Conservation (phyloP, 2,113 vertebrate genomes). For the Thermophis baileyi region DNA sequence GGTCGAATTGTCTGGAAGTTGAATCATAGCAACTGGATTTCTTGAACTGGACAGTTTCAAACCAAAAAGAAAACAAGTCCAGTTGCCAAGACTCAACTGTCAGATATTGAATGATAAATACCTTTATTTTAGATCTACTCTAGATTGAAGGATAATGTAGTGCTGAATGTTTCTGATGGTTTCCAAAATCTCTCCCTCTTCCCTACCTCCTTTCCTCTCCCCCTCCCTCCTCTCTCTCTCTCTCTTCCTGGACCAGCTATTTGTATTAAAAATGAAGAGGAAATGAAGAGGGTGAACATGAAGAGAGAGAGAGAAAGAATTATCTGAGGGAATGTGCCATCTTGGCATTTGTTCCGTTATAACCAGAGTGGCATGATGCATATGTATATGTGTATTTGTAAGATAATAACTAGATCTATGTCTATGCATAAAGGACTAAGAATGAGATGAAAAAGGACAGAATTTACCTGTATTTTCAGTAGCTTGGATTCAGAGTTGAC, state of each 20-base stretch:
- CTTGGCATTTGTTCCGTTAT: background rate
- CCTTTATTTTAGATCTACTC: background rate
- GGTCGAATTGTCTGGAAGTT: background rate
- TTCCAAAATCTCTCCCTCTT: too few species aligned
- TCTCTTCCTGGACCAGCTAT: background rate
- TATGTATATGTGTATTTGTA: background rate
- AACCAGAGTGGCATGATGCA: background rate
- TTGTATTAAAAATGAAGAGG: background rate
- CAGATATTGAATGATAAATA: background rate
- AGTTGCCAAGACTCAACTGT: background rate
- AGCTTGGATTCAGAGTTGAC: background rate
- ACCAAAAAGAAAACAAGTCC: background rate
- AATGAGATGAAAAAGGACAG: background rate
- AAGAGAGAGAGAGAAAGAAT: background rate
- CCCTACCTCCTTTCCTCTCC: too few species aligned
- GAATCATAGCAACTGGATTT: background rate
- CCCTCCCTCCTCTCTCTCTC: too few species aligned
- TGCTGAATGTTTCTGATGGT: background rate
- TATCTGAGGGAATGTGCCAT: background rate
- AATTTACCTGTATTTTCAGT: background rate
- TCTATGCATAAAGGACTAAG: background rate
- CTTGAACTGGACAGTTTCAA: background rate
- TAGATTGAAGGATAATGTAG: background rate
- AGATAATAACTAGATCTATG: background rate
- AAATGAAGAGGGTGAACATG: background rate